Conservation (phyloP, 2,113 vertebrate species). For the Murina feae region DNA sequence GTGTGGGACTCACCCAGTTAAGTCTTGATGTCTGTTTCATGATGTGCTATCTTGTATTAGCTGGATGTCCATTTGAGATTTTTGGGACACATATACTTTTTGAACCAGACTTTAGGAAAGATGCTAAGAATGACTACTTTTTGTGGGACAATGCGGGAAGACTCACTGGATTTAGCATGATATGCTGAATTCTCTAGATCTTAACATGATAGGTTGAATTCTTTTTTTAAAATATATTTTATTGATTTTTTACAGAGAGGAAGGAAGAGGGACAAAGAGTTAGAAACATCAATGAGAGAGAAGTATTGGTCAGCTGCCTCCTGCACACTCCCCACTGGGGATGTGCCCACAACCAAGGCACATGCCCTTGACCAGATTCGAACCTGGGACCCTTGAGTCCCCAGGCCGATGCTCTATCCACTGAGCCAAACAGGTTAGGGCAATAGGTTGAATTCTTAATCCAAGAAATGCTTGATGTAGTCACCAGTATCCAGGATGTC, state of each 20-base stretch:
- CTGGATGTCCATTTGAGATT: constrained; percentile 29
- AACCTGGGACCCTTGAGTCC: too few relatives aligned
- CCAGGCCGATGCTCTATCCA: too few relatives aligned
- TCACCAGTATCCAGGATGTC: neutral
- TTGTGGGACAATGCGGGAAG: neutral
- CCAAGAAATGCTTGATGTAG: neutral
- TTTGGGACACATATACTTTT: constrained; percentile 18
- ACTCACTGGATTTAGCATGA: neutral
- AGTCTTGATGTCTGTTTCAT: neutral
- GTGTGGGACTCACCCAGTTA: neutral
- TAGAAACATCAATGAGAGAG: too few relatives aligned
- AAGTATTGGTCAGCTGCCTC: too few relatives aligned
- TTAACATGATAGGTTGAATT: constrained; percentile 9
- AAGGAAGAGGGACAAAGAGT: too few relatives aligned
- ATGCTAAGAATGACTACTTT: neutral
- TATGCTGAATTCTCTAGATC: neutral
- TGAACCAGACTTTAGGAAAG: constrained; percentile 21
- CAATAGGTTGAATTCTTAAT: constrained; percentile 9
- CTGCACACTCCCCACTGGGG: too few relatives aligned
- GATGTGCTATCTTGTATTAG: neutral
- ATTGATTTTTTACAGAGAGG: too few relatives aligned
- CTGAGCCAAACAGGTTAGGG: too few relatives aligned
- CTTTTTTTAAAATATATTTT: too few relatives aligned
- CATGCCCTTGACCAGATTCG: too few relatives aligned
- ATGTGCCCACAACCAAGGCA: too few relatives aligned